Base-by-base conservation (phyloP, 2,888 invertebrate species). In the Drosophila prostipennis region DNA sequence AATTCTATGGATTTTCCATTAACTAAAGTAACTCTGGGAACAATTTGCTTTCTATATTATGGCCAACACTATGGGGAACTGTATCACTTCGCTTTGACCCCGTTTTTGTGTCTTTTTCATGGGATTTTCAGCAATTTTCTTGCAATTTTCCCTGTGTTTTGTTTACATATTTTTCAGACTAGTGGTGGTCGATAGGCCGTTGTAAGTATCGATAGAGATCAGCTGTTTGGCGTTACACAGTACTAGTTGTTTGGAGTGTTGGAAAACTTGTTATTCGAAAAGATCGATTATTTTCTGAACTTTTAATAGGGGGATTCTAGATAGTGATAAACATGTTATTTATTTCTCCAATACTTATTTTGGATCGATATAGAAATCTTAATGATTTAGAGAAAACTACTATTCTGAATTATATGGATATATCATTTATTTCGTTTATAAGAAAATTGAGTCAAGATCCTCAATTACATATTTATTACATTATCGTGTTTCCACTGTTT, bases 161-260 rank as follows among this genome's bases (percentile, higher is more conserved):
- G 87, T 82, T 82, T 82, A 82, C 82, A 83, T 86, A 86, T 86
- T 82, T 86, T 76, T 71, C 16, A 6, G 10, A n/a, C 13, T 46
- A 14, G 84, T 86, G 81, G 43, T 86, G 83, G 40, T 39, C n/a
- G 81, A 63, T 65, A 55, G 23, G 34, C 23, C 14, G 36, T 36
- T 19, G 46, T 55, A 19, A 10, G n/a, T 55, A 58, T 52, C 69
- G 70, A 61, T 52, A 56, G 19, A 3, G 19, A 56, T 19, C 72
- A 71, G 72, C 51, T 72, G 55, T 49, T 36, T 13, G 5, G 8
- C 54, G 51, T 69, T 70, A 8, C 14, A 14, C 69, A 68, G 23
- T 56, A 69, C 49, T 58, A 19, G 8, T 19, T 19, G 10, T 1
- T 16, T 2, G 11, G 0, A 34, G 45, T 61, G 39, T 11, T 51